These are phyloP conservation scores for Lordiphosa andalusiaca DNA, from an alignment of 2,888 invertebrate genomes.

Conservation along the genomic window DNA sequence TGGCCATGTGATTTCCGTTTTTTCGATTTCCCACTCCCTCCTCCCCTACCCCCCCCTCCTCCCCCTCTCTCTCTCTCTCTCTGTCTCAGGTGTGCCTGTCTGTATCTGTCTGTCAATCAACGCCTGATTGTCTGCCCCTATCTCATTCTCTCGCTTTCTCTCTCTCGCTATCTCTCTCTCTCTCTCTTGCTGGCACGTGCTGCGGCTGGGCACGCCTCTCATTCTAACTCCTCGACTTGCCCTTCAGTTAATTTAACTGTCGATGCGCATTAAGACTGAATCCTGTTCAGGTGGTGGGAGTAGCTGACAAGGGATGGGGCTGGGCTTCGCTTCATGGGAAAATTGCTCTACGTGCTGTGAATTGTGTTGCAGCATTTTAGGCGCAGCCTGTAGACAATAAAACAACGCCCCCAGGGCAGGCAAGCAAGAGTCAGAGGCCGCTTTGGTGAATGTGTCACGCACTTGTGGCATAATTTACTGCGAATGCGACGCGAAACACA, in stretches of 20 bases:
- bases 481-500: slow-evolving; percentile 46
- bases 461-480: slow-evolving; percentile 72
- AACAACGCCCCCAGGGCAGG: slow-evolving; percentile 18
- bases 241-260: slow-evolving; percentile 45
- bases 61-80: too few species aligned
- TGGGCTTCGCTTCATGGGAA: slow-evolving; percentile 45
- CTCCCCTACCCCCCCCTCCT: too few species aligned
- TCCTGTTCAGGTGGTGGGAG: slow-evolving; percentile 21
- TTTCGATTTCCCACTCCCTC: not conserved
- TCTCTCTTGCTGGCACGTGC: slow-evolving; percentile 24
- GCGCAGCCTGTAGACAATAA: slow-evolving; percentile 65
- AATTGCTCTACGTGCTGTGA: slow-evolving; percentile 70
- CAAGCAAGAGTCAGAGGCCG: slow-evolving; percentile 9
- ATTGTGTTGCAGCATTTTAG: slow-evolving; percentile 70
- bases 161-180: not conserved
- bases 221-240: slow-evolving; percentile 4
- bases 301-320: not conserved
- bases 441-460: slow-evolving; percentile 59
- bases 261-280: slow-evolving; percentile 44
- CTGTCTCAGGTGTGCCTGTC: not conserved
- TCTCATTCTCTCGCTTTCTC: slow-evolving; percentile 1
- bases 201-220: slow-evolving; percentile 30
- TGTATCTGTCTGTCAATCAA: slow-evolving; percentile 32
- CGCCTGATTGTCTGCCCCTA: slow-evolving; percentile 22
- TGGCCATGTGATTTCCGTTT: slow-evolving; percentile 1